Evolutionary conservation across 2,888 invertebrate genomes (phyloP), one percentile per base, ranked within the genome.

Genomic region (Prenolepis imparis): DNA sequence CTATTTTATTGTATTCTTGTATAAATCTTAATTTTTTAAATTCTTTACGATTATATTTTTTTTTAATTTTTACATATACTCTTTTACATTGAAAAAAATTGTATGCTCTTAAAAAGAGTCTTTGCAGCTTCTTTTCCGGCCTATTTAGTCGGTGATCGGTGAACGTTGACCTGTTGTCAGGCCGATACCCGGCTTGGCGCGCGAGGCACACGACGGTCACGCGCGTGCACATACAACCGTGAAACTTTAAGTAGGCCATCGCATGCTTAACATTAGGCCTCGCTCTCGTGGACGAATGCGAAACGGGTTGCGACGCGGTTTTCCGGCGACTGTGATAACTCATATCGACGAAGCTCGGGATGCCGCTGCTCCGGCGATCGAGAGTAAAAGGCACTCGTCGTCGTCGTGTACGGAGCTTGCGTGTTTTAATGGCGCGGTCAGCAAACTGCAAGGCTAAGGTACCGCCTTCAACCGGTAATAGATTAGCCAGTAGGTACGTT

Each of bases 391-490:
- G 59, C 39, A 59, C n/a, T 63, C 41, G 73, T 41, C 59, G 81
- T 75, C 74, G 61, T 63, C 39, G 55, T 52, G n/a, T 64, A 18
- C 66, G 85, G 78, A 83, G 86, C 52, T 87, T 86, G 86, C 86
- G 88, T 86, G 84, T 77, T 84, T 84, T 86, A 89, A 90, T 86
- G 82, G 85, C 85, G 78, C 80, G 68, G 59, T 48, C 32, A 70
- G 52, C 70, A 75, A 70, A 70, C 68, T 84, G 85, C 86, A 88
- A 88, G 87, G 87, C 89, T 88, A 89, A 90, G 87, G 90, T 87
- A 89, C 89, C 89, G 89, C 89, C 90, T 90, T 88, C 87, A 83
- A 90, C 88, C 86, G 89, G 88, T 88, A 91, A 91, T 90, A 89
- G 90, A 90, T 91, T 91, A 89, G 52, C 59, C 72, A 82, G 61